Evolutionary conservation across 1,140 invertebrate genomes (phyloP).

Genomic region (Psilanteris sp.): DNA sequence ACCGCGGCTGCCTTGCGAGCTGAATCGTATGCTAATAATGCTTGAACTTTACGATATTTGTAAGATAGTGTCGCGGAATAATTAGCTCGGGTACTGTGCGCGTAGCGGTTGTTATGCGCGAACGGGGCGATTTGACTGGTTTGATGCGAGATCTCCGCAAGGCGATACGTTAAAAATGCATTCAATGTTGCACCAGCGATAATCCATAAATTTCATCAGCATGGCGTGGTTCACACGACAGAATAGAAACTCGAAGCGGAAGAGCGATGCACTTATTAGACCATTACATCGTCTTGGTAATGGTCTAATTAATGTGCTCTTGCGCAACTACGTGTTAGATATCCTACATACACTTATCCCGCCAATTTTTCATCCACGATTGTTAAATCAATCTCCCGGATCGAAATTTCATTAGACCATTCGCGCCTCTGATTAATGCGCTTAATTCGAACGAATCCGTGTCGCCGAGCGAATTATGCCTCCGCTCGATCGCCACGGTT

Average conservation of each 20-base stretch:
- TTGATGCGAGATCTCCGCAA: constrained; percentile 26
- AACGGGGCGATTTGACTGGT: constrained; percentile 17
- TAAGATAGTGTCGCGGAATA: constrained; percentile 6
- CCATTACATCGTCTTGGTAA: constrained; percentile 61
- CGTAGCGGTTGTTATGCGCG: constrained; percentile 4
- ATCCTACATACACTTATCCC: constrained; percentile 26
- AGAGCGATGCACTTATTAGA: constrained; percentile 64
- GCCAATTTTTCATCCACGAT: constrained; percentile 11
- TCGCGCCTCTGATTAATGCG: constrained; percentile 13
- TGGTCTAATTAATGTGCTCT: constrained; percentile 64
- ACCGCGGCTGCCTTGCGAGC: no score
- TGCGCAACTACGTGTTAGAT: constrained; percentile 38
- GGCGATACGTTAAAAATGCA: constrained; percentile 48
- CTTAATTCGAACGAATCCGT: constrained; percentile 19
- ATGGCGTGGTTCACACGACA: constrained; percentile 62
- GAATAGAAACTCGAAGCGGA: constrained; percentile 65
- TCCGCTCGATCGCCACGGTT: no score
- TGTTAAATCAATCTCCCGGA: constrained; percentile 12
- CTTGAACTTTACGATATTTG: no score
- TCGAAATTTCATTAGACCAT: constrained; percentile 20
- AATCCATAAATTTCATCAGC: constrained; percentile 64
- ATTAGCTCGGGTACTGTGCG: constrained; percentile 5
- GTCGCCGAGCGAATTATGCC: background rate
- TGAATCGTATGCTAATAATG: no score
- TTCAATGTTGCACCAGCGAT: constrained; percentile 42